Evolutionary conservation across 1,140 invertebrate species (phyloP), one percentile per base, ranked within the genome.

Genomic region (Drosophila seguyi): DNA sequence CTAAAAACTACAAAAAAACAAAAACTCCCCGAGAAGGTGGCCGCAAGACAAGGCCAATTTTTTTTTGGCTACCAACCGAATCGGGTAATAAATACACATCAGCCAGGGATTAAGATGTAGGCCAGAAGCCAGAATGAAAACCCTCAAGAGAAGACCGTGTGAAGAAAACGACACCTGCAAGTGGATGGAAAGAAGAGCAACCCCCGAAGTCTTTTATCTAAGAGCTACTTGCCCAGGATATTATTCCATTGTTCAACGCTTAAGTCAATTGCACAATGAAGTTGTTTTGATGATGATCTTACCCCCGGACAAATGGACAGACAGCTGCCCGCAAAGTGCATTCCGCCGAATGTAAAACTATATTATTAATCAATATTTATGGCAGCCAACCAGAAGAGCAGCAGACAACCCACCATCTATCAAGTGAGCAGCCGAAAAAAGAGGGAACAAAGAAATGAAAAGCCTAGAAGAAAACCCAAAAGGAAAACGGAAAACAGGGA

Each of bases 341-440:
- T 67, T 87, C 66, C 45, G 22, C 16, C 38, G 83, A 87, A 87
- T 88, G 79, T 88, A 84, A 88, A 67, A 63, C 73, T 77, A 84
- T 87, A 88, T 59, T 88, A 90, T 88, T 88, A 88, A 88, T 88
- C 84, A 88, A 88, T 88, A 88, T 88, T 88, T 88, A 88, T 88
- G 84, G 77, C 76, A 73, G 76, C 6, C 69, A 27, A 38, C 38
- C 62, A 29, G 53, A 66, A 67, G 67, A 69, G n/a, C n/a, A 42
- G 41, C 41, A 20, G 18, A 42, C n/a, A 18, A 20, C 56, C 65
- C 56, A 69, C 63, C 73, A 88, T 88, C 80, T 84, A 88, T 90
- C 85, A 90, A 78, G 55, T 50, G 81, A 69, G 66, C 62, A 69
- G 47, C 16, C 48, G 10, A 42, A 53, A 67, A 55, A 53, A 36